A percentile compares a stretch with the other conserved stretches of the same genome.
Conservation (phyloP, 2,797 vertebrate genomes). For the Sebastolobus alascanus region DNA sequence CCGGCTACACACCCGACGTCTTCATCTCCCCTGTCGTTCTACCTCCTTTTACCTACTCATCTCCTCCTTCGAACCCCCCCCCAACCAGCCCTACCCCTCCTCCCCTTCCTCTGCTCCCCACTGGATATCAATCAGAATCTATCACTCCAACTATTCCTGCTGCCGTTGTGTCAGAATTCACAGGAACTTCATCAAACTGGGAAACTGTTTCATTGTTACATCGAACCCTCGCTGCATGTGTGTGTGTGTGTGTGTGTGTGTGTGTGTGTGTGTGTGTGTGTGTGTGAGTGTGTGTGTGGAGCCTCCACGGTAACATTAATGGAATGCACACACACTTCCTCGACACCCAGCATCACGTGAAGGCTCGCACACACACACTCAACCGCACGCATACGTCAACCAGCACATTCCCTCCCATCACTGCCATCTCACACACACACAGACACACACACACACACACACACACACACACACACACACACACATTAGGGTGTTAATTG, state of each 20-base stretch:
- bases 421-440: conserved; percentile 25
- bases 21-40: background rate
- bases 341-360: conserved; percentile 36
- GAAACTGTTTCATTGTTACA: conserved; percentile 83
- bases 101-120: conserved; percentile 62
- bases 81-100: background rate
- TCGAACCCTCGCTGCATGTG: conserved; percentile 71
- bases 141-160: conserved; percentile 84
- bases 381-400: conserved; percentile 7
- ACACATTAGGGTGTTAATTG: conserved; percentile 88
- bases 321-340: conserved; percentile 64
- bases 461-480: conserved; percentile 43
- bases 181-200: conserved; percentile 81
- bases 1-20: background rate
- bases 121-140: conserved; percentile 88
- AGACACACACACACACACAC: conserved; percentile 41
- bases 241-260: conserved; percentile 68
- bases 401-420: conserved; percentile 24
- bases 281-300: conserved; percentile 59
- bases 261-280: conserved; percentile 67
- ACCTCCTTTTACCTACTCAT: conserved; percentile 13
- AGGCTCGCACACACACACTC: conserved; percentile 25
- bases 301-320: conserved; percentile 61
- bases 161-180: conserved; percentile 85
- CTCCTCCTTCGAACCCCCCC: background rate